Evolutionary conservation across 2,888 invertebrate genomes (phyloP).

Genomic region (Chymomyza caudatula): DNA sequence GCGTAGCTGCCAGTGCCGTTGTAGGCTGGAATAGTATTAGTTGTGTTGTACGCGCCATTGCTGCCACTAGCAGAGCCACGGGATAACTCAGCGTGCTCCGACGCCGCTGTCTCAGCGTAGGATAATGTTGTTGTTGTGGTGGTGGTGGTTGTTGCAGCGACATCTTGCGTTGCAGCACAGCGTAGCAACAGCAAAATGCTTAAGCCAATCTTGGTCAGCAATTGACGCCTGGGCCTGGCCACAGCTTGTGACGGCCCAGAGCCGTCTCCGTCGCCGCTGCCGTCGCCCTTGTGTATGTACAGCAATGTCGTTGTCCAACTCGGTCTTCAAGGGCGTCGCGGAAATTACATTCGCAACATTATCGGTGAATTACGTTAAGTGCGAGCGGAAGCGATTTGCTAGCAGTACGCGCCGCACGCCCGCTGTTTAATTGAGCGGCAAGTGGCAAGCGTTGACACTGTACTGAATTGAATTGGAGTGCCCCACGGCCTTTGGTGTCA

Average conservation of each 20-base stretch:
- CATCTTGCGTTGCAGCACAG: conserved; percentile 19
- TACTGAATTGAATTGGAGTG: not conserved
- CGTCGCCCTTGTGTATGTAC: conserved; percentile 28
- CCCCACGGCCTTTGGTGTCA: conserved; percentile 2
- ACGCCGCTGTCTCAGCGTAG: conserved; percentile 32
- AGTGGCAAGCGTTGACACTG: not conserved
- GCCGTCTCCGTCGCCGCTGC: conserved; percentile 18
- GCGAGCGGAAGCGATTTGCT: conserved; percentile 48
- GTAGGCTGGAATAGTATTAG: conserved; percentile 66
- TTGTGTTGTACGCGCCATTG: conserved; percentile 67
- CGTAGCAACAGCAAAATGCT: conserved; percentile 29
- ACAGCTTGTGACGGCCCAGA: conserved; percentile 54
- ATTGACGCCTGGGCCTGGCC: conserved; percentile 59
- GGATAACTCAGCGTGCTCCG: conserved; percentile 59
- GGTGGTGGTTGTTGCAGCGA: conserved; percentile 35
- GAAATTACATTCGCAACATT: conserved; percentile 46
- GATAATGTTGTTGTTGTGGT: conserved; percentile 28
- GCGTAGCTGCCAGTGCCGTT: not conserved
- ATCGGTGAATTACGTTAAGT: conserved; percentile 49
- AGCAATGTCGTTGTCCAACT: not conserved
- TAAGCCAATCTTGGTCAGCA: conserved; percentile 29
- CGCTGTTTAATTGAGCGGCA: conserved; percentile 43
- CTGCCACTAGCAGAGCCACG: conserved; percentile 62
- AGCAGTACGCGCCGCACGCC: conserved; percentile 36
- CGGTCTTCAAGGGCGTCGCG: conserved; percentile 39